Evolutionary conservation across 2,888 invertebrate species (phyloP), one percentile per base, ranked within the genome.

Genomic region (Nemotelus nigrinus): DNA sequence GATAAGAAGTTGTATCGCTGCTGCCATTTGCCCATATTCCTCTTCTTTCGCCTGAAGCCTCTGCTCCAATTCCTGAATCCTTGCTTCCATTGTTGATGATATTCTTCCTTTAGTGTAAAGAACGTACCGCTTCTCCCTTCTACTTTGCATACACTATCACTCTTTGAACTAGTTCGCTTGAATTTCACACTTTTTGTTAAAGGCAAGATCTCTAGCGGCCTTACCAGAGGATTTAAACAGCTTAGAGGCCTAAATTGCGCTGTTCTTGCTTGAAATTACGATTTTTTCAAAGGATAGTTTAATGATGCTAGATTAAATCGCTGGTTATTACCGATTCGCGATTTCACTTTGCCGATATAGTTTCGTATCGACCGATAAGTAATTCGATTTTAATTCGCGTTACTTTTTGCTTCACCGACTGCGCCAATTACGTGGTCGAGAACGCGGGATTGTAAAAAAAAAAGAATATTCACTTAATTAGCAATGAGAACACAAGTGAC

Each of bases 71-170:
- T 70, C 70, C 3, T 7, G 3, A 39, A 70, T 53, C 53, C 39
- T 45, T 48, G 67, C 67, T 25, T 67, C 67, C 67, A 67, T 67
- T 4, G 25, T 58, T 58, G 41, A 63, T 63, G 41, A 43, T 63
- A 4, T 41, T 41, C 43, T 63, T 63, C 39, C 39, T 63, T 41
- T 5, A 3, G 39, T 63, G 63, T 63, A 63, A 5, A 63, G 63
- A 63, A 5, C 25, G 41, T 63, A 43, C 41, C 63, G 43, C 43
- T 63, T 63, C 41, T 63, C 63, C 63, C 63, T 39, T 63, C 41
- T 63, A 41, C 10, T 43, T 63, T 63, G 63, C 63, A 63, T 63
- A 41, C 41, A 63, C 43, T 63, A 41, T 63, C 63, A 5, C 63
- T 7, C 43, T 63, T 39, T 63, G 2, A 63, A 63, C 43, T 63